A percentile compares a stretch with the other conserved stretches of the same genome.
These are phyloP conservation scores for Drosophila barbarae DNA, from an alignment of 2,888 invertebrate genomes.

Conservation along the genomic window DNA sequence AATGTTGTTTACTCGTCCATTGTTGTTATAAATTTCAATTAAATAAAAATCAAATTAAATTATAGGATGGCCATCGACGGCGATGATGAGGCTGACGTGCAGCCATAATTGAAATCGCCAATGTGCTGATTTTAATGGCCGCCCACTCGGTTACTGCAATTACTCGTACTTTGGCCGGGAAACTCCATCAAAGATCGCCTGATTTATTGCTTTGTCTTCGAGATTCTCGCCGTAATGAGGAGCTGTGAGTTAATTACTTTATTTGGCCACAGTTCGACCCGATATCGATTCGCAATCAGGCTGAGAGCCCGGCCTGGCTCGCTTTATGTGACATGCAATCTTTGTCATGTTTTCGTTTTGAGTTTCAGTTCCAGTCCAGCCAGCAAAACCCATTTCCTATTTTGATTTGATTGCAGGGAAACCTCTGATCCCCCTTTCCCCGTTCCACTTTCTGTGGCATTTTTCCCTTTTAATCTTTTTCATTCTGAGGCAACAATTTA, in stretches of 20 bases:
- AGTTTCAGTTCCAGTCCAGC: slow-evolving; percentile 40
- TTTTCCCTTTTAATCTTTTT: slow-evolving; percentile 32
- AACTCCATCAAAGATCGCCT: slow-evolving; percentile 40
- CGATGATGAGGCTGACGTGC: slow-evolving; percentile 21
- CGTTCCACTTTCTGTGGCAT: neutral
- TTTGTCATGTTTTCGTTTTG: slow-evolving; percentile 54
- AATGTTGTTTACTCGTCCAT: slow-evolving; percentile 40
- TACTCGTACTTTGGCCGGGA: slow-evolving; percentile 24
- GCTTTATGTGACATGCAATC: slow-evolving; percentile 31
- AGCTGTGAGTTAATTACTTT: slow-evolving; percentile 53
- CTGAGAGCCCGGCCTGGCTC: slow-evolving; percentile 42
- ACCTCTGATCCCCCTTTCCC: neutral
- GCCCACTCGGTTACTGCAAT: slow-evolving; percentile 23
- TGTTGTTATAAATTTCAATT: slow-evolving; percentile 71
- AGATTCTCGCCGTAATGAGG: slow-evolving; percentile 16
- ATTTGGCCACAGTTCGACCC: slow-evolving; percentile 30
- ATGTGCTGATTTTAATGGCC: slow-evolving; percentile 58
- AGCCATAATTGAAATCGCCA: slow-evolving; percentile 64
- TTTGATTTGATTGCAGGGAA: slow-evolving; percentile 69
- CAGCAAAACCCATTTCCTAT: slow-evolving; percentile 62
- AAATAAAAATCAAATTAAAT: slow-evolving; percentile 69
- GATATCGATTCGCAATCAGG: slow-evolving; percentile 61
- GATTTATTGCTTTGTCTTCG: slow-evolving; percentile 48
- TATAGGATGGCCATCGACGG: slow-evolving; percentile 54
- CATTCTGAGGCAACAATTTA: slow-evolving; percentile 60